Evolutionary conservation across 2,888 invertebrate species (phyloP), one percentile per base, ranked within the genome.

Genomic region (Conistra vaccinii): DNA sequence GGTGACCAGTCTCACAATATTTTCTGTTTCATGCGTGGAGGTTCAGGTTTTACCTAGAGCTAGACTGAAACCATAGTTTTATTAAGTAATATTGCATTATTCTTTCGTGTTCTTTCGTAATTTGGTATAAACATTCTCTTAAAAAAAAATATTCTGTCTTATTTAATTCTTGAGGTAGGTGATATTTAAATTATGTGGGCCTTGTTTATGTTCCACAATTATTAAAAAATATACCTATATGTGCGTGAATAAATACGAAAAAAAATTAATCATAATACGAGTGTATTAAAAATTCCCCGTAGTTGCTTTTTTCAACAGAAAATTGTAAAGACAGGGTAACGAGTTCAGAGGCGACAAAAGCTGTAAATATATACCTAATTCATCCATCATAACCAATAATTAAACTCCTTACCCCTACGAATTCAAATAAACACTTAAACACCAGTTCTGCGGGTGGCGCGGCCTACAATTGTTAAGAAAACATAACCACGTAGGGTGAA

Each of bases 401-500:
- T 83, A 83, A 73, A 87, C 80, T 85, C 73, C 65, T 74, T 68
- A 57, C 73, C 76, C 71, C 78, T 72, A 83, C 81, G 70, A 85
- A 66, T 84, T 80, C 58, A 60, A 84, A 86, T 84, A 74, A 87
- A 86, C 81, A 80, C 80, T 76, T 75, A 73, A 85, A 84, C 81
- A 84, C 81, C 86, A 81, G 84, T 86, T 86, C 77, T 73, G 84
- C 45, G 72, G 76, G 61, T 66, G 73, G 72, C 63, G 69, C 23
- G 35, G 70, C 69, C 73, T 78, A 80, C 74, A 87, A 89, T 89
- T 86, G 83, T 81, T 85, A 87, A 89, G 87, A 89, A 88, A 90
- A 89, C 87, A 88, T 86, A 86, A 84, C 86, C 88, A 80, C 84
- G 84, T 86, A 80, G 88, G 88, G 85, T 88, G 88, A 87, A 86